Conservation (phyloP, 2,888 invertebrate species). For the Nymphalis urticae region DNA sequence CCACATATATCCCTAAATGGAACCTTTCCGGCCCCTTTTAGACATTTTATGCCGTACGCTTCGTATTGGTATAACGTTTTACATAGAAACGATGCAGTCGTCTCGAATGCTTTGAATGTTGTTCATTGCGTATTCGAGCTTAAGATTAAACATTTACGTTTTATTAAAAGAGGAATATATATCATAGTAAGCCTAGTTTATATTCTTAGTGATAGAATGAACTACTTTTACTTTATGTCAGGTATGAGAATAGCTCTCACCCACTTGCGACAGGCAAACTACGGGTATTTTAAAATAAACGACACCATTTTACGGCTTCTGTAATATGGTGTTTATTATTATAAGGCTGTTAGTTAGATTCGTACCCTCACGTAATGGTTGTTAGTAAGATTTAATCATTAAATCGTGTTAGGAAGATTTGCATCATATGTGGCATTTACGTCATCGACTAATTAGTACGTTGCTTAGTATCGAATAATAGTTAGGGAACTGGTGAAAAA, state of each 20-base stretch:
- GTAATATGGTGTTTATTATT: conserved; percentile 25
- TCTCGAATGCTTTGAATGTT: neutral
- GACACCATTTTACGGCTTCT: conserved; percentile 13
- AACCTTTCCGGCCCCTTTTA: conserved; percentile 30
- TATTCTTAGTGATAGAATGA: neutral
- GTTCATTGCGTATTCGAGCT: neutral
- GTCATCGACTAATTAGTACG: no score
- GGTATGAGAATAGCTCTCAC: conserved; percentile 26
- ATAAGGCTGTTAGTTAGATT: conserved; percentile 14
- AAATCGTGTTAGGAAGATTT: conserved; percentile 1
- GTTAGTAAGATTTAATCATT: neutral
- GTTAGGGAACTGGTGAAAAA: no score
- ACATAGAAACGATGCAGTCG: neutral
- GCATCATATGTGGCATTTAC: neutral
- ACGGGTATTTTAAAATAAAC: conserved; percentile 32
- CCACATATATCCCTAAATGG: conserved; percentile 12
- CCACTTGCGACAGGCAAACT: conserved; percentile 26
- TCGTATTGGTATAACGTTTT: neutral
- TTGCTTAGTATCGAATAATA: no score
- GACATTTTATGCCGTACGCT: conserved; percentile 4
- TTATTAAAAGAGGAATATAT: conserved; percentile 1
- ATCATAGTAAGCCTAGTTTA: neutral
- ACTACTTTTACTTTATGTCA: conserved; percentile 13
- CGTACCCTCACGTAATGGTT: neutral
- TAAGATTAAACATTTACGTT: no score